Conservation (phyloP, 2,888 invertebrate genomes). For the Nomada ruficornis region DNA sequence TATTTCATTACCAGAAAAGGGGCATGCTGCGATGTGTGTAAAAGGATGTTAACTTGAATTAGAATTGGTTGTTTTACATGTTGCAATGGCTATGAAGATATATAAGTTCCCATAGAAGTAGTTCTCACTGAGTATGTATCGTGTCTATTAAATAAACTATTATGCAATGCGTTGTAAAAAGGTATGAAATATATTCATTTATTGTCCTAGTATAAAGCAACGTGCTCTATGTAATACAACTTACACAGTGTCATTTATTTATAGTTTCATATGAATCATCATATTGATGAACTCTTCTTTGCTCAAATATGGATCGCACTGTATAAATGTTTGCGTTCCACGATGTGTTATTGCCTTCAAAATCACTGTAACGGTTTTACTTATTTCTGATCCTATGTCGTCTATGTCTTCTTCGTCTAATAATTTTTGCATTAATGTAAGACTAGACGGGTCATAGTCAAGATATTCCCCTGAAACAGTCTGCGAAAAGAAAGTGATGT, state of each 20-base stretch:
- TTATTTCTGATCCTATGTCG: slow-evolving; percentile 61
- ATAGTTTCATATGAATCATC: slow-evolving; percentile 62
- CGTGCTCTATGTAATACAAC: background rate
- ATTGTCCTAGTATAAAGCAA: background rate
- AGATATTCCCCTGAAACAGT: background rate
- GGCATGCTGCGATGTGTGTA: too few species aligned
- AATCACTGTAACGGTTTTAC: slow-evolving; percentile 69
- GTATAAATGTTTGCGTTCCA: slow-evolving; percentile 75
- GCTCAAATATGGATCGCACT: slow-evolving; percentile 63
- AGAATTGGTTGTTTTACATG: background rate
- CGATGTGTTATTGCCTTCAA: slow-evolving; percentile 71
- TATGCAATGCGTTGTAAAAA: background rate
- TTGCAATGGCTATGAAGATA: background rate
- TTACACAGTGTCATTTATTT: slow-evolving; percentile 12
- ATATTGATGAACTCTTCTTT: slow-evolving; percentile 70
- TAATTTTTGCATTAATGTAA: too few species aligned
- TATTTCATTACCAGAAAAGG: too few species aligned
- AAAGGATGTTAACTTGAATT: background rate
- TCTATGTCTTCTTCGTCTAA: slow-evolving; percentile 26
- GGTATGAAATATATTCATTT: background rate
- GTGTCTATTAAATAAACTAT: background rate
- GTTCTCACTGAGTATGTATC: background rate
- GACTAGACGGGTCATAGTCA: background rate
- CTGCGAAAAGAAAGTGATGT: background rate
- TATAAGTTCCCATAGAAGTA: background rate